Conservation (phyloP, 2,113 vertebrate genomes). For the Myrmecophaga tridactyla region DNA sequence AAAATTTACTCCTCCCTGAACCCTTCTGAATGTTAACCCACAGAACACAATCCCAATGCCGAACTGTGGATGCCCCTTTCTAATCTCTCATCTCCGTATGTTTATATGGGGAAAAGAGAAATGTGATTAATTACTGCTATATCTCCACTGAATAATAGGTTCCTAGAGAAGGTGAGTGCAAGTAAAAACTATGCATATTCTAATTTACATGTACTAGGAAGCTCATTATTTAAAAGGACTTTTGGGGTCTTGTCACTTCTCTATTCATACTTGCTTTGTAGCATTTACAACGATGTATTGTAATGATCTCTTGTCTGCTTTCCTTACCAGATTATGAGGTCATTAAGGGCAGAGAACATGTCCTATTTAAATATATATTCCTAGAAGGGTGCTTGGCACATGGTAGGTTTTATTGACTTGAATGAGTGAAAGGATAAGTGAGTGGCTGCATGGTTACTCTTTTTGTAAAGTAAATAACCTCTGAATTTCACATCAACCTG, state of each 20-base stretch:
- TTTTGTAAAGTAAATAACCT: constrained; percentile 46
- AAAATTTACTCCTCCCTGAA: background rate
- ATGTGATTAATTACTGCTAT: background rate
- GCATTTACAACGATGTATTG: background rate
- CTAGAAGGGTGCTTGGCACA: too few species aligned
- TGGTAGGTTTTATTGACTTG: background rate
- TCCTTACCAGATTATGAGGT: background rate
- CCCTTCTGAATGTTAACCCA: background rate
- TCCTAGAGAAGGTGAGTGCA: background rate
- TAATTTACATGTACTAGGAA: background rate
- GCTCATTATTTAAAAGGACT: background rate
- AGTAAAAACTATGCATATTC: background rate
- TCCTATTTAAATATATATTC: background rate
- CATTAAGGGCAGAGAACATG: background rate
- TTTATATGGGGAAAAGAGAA: background rate
- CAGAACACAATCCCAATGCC: background rate
- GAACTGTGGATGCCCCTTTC: background rate
- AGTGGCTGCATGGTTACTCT: background rate
- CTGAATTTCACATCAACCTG: constrained; percentile 10
- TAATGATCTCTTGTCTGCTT: background rate
- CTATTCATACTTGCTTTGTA: background rate
- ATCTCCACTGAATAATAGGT: background rate
- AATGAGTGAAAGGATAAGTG: background rate
- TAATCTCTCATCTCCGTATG: background rate
- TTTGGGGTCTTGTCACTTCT: background rate